Evolutionary conservation across 2,888 invertebrate genomes (phyloP).

Genomic region (Cephus spinipes): DNA sequence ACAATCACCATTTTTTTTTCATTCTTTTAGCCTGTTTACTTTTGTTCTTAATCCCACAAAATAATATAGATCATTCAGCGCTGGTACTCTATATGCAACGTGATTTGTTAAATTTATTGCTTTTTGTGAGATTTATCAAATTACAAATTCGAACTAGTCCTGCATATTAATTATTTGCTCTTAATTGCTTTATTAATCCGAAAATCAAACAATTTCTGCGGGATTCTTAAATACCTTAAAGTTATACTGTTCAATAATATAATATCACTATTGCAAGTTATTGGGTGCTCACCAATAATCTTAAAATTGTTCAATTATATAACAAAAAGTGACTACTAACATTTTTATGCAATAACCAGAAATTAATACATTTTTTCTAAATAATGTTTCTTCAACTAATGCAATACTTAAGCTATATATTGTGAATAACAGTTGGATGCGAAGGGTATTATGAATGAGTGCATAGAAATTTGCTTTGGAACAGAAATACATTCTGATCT

Average conservation of each 20-base stretch:
- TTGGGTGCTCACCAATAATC: not conserved
- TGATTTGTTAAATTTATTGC: not conserved
- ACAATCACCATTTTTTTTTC: not conserved
- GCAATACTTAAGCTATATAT: not conserved
- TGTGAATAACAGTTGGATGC: not conserved
- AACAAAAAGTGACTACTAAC: not conserved
- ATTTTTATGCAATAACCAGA: not conserved
- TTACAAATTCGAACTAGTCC: not conserved
- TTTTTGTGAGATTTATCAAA: not conserved
- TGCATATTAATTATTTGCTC: not conserved
- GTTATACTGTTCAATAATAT: not conserved
- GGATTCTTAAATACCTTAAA: not conserved
- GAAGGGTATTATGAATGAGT: not conserved
- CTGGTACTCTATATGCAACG: not conserved
- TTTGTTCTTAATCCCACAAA: not conserved
- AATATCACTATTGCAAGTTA: not conserved
- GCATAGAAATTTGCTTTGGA: not conserved
- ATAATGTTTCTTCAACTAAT: not conserved
- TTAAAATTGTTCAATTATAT: not conserved
- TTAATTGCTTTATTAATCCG: not conserved
- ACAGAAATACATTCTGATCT: not conserved
- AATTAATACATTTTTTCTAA: not conserved
- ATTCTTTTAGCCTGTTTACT: not conserved
- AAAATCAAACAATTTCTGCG: not conserved
- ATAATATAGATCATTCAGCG: not conserved